phyloP scores from a whole-genome alignment of 2,113 vertebrate species.

The Struthidea cinerea region DNA sequence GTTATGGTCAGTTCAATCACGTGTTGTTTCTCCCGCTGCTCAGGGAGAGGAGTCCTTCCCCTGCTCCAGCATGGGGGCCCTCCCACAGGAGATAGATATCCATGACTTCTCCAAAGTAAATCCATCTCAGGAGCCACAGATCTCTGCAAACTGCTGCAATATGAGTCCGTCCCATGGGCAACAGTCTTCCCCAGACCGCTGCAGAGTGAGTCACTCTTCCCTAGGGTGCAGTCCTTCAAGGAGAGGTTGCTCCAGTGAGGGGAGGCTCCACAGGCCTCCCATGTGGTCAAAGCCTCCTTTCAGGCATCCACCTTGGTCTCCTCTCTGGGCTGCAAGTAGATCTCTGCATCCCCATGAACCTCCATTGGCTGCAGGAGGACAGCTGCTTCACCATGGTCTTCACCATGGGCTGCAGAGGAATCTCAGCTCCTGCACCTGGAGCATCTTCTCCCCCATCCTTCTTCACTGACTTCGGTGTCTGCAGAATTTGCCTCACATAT shows the following conservation, averaged over 20 bases:
- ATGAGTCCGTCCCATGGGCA: background rate
- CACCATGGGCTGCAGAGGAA: background rate
- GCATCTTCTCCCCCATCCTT: no score
- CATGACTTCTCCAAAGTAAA: background rate
- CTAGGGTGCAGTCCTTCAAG: background rate
- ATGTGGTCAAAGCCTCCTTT: no score
- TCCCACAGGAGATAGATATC: no score
- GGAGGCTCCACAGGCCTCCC: no score
- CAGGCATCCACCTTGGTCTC: background rate
- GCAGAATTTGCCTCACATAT: background rate
- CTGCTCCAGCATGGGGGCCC: background rate
- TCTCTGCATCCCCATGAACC: background rate
- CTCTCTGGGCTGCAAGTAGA: background rate
- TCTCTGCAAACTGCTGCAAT: background rate
- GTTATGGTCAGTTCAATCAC: background rate
- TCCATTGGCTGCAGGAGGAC: background rate
- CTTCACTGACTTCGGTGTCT: background rate
- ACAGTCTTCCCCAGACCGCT: background rate
- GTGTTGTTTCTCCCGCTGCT: background rate
- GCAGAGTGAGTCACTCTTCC: background rate
- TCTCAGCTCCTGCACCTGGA: background rate
- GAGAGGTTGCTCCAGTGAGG: background rate
- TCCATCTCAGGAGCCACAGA: background rate
- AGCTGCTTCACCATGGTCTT: background rate
- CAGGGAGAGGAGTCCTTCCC: no score